Percentiles rank a stretch among this genome's conserved stretches.
These are phyloP conservation scores for Chironex yamaguchii DNA, from an alignment of 30 jellyfish, hydroid and myxozoan genomes.

Conservation along the genomic window DNA sequence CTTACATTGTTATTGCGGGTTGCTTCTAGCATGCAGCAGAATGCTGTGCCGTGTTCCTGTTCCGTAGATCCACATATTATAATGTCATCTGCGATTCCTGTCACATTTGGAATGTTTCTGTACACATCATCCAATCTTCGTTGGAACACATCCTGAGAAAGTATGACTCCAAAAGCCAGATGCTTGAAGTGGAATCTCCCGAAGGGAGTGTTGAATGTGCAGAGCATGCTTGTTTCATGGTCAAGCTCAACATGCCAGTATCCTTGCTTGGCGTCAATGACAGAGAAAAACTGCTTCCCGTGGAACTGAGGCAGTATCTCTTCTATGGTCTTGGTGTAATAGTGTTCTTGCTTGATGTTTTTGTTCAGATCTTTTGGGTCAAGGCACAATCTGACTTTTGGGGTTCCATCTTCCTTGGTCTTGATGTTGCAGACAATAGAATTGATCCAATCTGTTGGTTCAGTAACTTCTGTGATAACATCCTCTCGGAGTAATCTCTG, in stretches of 20 bases:
- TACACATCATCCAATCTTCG: conserved; percentile 5
- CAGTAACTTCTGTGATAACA: too few relatives aligned
- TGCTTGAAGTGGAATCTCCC: conserved; percentile 29
- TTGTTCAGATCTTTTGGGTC: conserved; percentile 58
- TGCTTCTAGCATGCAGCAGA: too few relatives aligned
- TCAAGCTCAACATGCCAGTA: conserved; percentile 44
- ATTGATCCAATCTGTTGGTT: too few relatives aligned
- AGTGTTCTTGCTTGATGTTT: conserved; percentile 11
- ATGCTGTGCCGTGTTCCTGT: too few relatives aligned
- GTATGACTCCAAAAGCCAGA: conserved; percentile 31
- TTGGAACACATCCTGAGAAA: conserved; percentile 40
- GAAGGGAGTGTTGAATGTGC: conserved; percentile 41
- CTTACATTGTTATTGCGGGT: too few relatives aligned
- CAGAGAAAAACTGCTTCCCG: background rate
- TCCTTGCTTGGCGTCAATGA: conserved; percentile 15
- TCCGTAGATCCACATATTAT: too few relatives aligned
- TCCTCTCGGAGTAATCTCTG: too few relatives aligned
- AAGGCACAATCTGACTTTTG: too few relatives aligned
- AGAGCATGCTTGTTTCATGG: conserved; percentile 8
- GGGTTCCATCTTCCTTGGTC: too few relatives aligned
- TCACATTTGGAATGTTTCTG: background rate
- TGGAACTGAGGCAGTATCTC: conserved; percentile 50
- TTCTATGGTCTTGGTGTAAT: conserved; percentile 32
- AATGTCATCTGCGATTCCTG: conserved; percentile 17
- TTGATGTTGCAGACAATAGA: too few relatives aligned